These are phyloP conservation scores for Nestor notabilis DNA, from an alignment of 2,113 vertebrate species.

Conservation along the genomic window DNA sequence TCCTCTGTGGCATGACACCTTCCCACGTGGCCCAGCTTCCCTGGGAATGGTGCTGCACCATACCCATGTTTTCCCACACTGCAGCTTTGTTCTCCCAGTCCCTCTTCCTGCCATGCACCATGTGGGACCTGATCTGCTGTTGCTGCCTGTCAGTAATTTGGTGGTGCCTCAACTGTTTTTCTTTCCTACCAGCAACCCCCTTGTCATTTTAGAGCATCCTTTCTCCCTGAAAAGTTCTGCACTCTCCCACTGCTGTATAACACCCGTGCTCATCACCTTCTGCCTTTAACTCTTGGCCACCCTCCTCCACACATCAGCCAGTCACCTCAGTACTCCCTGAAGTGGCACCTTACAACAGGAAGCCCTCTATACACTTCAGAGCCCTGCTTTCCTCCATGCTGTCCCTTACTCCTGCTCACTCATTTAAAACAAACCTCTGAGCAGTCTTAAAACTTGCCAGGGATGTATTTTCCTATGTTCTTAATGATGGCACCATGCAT, in stretches of 20 bases:
- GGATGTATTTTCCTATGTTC: neutral
- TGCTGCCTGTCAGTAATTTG: fast-evolving
- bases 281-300: neutral
- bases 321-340: neutral
- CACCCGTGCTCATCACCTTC: neutral
- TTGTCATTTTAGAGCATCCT: neutral
- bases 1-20: neutral
- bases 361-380: neutral
- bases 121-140: neutral
- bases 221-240: neutral
- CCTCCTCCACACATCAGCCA: neutral
- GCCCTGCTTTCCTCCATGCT: neutral
- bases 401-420: neutral
- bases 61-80: fast-evolving
- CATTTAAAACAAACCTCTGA: neutral
- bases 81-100: neutral
- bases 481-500: neutral
- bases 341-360: neutral
- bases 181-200: neutral
- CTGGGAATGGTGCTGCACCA: neutral
- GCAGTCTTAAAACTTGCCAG: neutral
- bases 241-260: neutral
- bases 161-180: neutral
- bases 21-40: neutral
- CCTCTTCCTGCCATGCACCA: fast-evolving